Percentiles rank a stretch among this genome's conserved stretches.
Evolutionary conservation across 1,140 invertebrate genomes (phyloP).

Genomic region (Homarus americanus): DNA sequence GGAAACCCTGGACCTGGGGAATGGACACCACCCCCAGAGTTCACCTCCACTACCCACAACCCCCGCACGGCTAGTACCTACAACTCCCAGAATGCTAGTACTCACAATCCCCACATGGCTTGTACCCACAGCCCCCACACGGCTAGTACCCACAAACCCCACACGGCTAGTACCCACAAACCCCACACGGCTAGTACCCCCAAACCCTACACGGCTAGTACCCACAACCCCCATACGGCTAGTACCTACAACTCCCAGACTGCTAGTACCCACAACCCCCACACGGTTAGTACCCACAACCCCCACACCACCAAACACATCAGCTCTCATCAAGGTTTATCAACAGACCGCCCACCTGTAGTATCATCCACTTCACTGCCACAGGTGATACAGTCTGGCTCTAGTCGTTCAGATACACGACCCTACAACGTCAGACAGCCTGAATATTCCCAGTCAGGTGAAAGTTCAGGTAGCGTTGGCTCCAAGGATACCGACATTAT

Average conservation of each 20-base stretch:
- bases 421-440: no score
- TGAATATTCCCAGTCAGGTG: no score
- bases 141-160: not conserved
- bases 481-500: no score
- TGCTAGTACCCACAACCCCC: no score
- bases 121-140: not conserved
- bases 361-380: not conserved
- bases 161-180: no score
- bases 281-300: no score
- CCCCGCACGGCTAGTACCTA: no score
- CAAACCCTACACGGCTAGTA: no score
- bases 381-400: not conserved
- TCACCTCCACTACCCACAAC: not conserved
- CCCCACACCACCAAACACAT: not conserved
- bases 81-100: not conserved
- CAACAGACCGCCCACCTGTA: not conserved
- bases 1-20: constrained; percentile 76
- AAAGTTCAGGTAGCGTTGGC: no score
- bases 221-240: no score
- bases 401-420: not conserved
- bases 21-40: constrained; percentile 75
- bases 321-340: not conserved
- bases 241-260: no score
- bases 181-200: not conserved
- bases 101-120: no score